Evolutionary conservation across 2,888 invertebrate species (phyloP), one percentile per base, ranked within the genome.

Genomic region (Odiellus spinosus): DNA sequence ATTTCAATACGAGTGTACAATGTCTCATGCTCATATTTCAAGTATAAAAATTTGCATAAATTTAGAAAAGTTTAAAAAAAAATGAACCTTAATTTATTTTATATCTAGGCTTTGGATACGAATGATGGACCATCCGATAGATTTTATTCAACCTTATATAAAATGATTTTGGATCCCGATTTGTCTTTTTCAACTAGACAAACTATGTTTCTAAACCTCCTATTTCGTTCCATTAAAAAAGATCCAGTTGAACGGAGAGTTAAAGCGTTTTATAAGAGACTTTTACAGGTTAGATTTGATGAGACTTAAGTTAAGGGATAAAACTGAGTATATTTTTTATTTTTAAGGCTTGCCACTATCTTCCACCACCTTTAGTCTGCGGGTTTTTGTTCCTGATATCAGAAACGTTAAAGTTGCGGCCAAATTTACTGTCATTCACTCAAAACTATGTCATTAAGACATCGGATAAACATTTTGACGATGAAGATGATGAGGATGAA

Each of bases 131-230:
- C 58, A 10, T 53, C 67, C 5, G 71, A 72, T 54, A 63, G 72
- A 2, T 73, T 65, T 59, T 95, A 91, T 68, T 76, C 78, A 50
- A 82, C 88, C 1, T 73, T 98, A 33, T 98, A 98, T 63, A 76
- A 77, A 18, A 91, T 91, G 63, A 64, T 98, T 47, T 64, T 80
- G 0, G 85, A 85, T 63, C 73, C 83, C 0, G 77, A 80, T 47
- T 64, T 87, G 47, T 70, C 72, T 4, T 61, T 62, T n/a, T 74
- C 73, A 11, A 77, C 82, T 0, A 50, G 53, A 59, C 64, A 67
- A 41, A 80, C 86, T 1, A 75, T 88, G 53, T 76, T 93, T 56
- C 72, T 95, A 55, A 88, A 87, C 60, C 74, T 96, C 47, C 66
- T 93, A 17, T 90, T 80, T 67, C 82, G 84, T 63, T 80, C 88